A percentile compares a stretch with the other conserved stretches of the same genome.
Conservation (phyloP, 2,113 vertebrate species). For the Ciconia stormi region DNA sequence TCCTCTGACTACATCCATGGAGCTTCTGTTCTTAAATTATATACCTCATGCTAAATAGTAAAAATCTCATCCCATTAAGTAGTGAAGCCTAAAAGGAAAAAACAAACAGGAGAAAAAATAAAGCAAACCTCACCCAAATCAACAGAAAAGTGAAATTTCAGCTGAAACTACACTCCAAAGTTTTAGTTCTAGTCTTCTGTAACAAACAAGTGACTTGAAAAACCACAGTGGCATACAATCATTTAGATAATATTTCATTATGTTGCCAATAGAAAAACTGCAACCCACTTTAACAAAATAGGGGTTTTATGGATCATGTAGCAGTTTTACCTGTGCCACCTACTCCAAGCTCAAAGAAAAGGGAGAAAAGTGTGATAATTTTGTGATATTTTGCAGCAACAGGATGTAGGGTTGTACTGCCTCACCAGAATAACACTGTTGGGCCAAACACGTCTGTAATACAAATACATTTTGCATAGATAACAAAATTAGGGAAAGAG, state of each 20-base stretch:
- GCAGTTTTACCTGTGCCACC: neutral
- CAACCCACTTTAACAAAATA: neutral
- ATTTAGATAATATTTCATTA: neutral
- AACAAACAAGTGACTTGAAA: neutral
- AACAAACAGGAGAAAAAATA: neutral
- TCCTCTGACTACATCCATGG: neutral
- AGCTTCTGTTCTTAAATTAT: neutral
- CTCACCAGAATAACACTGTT: neutral
- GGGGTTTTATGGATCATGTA: neutral
- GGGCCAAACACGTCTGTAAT: neutral
- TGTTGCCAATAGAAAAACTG: neutral
- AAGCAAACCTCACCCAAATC: neutral
- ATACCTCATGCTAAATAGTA: neutral
- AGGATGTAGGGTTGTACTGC: neutral
- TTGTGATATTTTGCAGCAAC: neutral
- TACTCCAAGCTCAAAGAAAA: neutral
- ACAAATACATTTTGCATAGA: neutral
- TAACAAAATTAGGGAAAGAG: neutral
- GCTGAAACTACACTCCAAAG: neutral
- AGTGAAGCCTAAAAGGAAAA: neutral
- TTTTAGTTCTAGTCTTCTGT: neutral
- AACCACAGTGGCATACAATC: neutral
- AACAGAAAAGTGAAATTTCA: neutral
- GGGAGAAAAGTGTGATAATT: neutral
- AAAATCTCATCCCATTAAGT: neutral